These are phyloP conservation scores for Drosophila equinoxialis DNA, from an alignment of 1,140 invertebrate species.

Conservation along the genomic window DNA sequence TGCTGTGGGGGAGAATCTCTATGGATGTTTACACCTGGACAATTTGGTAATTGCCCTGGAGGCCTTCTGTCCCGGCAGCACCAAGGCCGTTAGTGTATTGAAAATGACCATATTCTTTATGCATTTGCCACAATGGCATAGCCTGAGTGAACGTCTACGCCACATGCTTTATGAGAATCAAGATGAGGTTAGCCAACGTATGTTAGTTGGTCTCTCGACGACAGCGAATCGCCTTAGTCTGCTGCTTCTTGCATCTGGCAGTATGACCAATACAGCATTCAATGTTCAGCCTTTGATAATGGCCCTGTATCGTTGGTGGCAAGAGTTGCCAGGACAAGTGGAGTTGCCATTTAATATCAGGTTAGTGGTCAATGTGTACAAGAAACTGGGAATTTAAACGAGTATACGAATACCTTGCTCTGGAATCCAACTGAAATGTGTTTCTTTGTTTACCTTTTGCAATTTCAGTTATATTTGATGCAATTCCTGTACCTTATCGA, in stretches of 20 bases:
- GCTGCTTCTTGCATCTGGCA: slow-evolving; percentile 54
- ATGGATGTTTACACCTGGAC: slow-evolving; percentile 62
- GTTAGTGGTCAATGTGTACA: slow-evolving; percentile 41
- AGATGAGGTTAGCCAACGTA: slow-evolving; percentile 33
- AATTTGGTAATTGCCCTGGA: slow-evolving; percentile 68
- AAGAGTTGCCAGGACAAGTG: slow-evolving; percentile 37
- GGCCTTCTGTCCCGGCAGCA: slow-evolving; percentile 76
- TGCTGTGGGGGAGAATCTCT: slow-evolving; percentile 63
- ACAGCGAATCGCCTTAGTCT: slow-evolving; percentile 49
- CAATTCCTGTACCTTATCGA: neutral
- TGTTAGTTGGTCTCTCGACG: slow-evolving; percentile 43
- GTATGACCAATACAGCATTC: slow-evolving; percentile 52
- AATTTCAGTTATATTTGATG: neutral
- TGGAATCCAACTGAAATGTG: neutral
- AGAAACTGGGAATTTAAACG: neutral
- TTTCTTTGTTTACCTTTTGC: neutral
- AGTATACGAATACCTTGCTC: no score
- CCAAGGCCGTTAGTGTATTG: slow-evolving; percentile 68
- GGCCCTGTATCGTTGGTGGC: slow-evolving; percentile 52
- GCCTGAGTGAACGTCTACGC: slow-evolving; percentile 45
- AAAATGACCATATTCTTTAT: slow-evolving; percentile 69
- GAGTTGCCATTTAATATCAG: slow-evolving; percentile 65
- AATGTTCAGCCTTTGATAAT: slow-evolving; percentile 58
- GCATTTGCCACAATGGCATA: slow-evolving; percentile 52
- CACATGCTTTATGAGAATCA: slow-evolving; percentile 46